Conservation (phyloP, 2,797 vertebrate species). For the Odontamblyopus rebecca region DNA sequence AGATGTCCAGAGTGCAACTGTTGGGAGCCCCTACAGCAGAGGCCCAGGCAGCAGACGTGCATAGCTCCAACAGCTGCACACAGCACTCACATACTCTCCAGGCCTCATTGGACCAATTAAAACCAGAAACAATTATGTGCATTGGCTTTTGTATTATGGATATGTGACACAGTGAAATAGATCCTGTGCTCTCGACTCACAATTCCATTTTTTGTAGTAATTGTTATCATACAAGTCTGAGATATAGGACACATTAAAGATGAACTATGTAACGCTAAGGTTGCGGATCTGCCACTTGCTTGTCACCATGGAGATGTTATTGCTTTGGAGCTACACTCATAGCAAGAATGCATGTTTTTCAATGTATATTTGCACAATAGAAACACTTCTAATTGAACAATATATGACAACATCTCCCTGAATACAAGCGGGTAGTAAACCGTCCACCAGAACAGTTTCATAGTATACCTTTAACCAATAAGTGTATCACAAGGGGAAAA, state of each 20-base stretch:
- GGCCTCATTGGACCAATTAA: slow-evolving; percentile 75
- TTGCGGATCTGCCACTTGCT: no score
- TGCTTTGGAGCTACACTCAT: no score
- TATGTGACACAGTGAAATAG: slow-evolving; percentile 42
- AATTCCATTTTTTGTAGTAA: neutral
- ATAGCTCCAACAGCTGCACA: slow-evolving; percentile 77
- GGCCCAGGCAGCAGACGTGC: slow-evolving; percentile 57
- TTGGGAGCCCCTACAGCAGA: slow-evolving; percentile 64
- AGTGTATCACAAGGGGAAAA: no score
- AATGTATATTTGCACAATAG: no score
- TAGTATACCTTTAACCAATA: no score
- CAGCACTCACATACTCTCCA: slow-evolving; percentile 69
- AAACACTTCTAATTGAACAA: no score
- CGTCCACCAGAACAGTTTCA: no score
- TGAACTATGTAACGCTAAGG: no score
- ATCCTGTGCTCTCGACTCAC: slow-evolving; percentile 28
- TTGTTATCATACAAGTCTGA: neutral
- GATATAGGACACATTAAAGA: neutral
- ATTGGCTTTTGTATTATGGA: slow-evolving; percentile 52
- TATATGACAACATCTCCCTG: no score
- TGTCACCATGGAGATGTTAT: no score
- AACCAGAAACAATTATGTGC: slow-evolving; percentile 83
- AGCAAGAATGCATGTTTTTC: no score
- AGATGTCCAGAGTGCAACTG: slow-evolving; percentile 79
- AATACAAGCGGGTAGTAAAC: no score